Conservation (phyloP, 2,888 invertebrate genomes). For the Flexamia atlantica region DNA sequence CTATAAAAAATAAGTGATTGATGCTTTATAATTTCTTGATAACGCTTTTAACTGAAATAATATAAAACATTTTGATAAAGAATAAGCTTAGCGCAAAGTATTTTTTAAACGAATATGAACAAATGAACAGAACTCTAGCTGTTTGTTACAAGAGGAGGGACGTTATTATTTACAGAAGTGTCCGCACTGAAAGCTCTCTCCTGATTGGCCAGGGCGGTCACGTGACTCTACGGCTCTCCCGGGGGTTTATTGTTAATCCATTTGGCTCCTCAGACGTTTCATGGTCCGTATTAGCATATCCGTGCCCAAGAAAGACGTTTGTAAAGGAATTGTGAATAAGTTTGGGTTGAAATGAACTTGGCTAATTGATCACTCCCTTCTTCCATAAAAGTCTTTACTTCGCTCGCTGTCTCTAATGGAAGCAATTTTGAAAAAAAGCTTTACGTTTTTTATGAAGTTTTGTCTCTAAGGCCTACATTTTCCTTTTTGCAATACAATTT, state of each 20-base stretch:
- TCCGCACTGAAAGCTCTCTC: not conserved
- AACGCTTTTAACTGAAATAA: no score
- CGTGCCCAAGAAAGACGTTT: constrained; percentile 14
- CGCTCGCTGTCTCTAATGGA: no score
- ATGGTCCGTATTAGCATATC: constrained; percentile 12
- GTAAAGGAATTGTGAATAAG: constrained; percentile 15
- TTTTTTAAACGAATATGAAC: no score
- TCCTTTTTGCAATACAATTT: no score
- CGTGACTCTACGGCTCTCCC: constrained; percentile 34
- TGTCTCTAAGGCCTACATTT: no score
- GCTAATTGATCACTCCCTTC: not conserved
- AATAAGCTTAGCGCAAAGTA: no score
- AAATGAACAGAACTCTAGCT: no score
- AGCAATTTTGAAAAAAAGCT: no score
- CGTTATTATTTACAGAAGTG: constrained; percentile 15
- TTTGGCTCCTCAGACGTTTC: constrained; percentile 23
- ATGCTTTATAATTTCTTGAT: no score
- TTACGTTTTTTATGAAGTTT: no score
- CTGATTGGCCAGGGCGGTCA: constrained; percentile 39
- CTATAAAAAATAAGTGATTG: no score
- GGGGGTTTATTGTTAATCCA: constrained; percentile 55
- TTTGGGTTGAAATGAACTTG: not conserved
- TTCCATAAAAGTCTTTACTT: not conserved
- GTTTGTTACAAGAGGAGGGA: not conserved
- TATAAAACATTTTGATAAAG: no score